phyloP scores from a whole-genome alignment of 2,888 invertebrate species.

The Flexamia atlantica region DNA sequence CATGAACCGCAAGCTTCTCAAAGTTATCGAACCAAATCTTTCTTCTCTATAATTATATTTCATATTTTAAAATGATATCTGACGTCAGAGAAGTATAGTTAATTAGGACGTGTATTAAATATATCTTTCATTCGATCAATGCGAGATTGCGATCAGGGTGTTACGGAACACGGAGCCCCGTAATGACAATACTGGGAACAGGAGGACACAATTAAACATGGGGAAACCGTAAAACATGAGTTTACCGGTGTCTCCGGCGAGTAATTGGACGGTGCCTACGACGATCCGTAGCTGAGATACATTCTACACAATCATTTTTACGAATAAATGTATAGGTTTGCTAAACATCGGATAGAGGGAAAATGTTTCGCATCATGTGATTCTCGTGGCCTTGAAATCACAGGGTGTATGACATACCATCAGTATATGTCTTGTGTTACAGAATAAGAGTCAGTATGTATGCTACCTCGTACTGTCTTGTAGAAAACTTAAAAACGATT shows the following conservation, averaged over 20 bases:
- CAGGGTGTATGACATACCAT: too few relatives aligned
- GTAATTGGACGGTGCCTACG: too few relatives aligned
- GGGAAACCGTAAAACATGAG: conserved; percentile 47
- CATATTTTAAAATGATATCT: conserved; percentile 29
- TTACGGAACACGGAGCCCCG: not conserved
- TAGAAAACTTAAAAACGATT: too few relatives aligned
- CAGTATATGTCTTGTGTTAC: too few relatives aligned
- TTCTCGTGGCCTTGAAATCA: too few relatives aligned
- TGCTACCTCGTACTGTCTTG: too few relatives aligned
- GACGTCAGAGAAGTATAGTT: not conserved
- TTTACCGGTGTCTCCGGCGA: conserved; percentile 8
- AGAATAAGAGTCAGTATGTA: too few relatives aligned
- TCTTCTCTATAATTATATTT: not conserved
- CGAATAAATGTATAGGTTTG: too few relatives aligned
- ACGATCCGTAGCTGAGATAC: too few relatives aligned
- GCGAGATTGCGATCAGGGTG: not conserved
- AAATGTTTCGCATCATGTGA: too few relatives aligned
- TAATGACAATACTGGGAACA: conserved; percentile 55
- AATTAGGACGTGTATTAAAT: conserved; percentile 9
- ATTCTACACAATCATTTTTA: too few relatives aligned
- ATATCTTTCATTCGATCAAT: conserved; percentile 21
- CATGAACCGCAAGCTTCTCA: not conserved
- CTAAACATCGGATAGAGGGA: too few relatives aligned
- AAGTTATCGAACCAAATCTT: not conserved
- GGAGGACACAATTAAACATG: conserved; percentile 38